phyloP scores from a whole-genome alignment of 2,888 invertebrate species.

The Drosophila austrosaltans region DNA sequence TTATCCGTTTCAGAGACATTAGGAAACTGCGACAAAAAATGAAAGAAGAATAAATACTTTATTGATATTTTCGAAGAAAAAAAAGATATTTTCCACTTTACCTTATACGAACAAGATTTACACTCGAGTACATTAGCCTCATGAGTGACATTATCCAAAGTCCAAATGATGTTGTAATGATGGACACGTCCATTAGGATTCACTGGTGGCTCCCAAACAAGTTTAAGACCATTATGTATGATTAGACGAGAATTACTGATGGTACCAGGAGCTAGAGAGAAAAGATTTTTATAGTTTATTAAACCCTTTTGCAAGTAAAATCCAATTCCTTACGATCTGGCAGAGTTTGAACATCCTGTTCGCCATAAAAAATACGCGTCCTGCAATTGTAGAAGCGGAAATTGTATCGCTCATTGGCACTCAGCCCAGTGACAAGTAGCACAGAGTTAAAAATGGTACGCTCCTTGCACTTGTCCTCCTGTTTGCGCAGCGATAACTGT shows the following conservation, averaged over 20 bases:
- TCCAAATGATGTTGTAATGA: slow-evolving; percentile 82
- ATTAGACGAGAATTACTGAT: slow-evolving; percentile 80
- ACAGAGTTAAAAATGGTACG: slow-evolving; percentile 74
- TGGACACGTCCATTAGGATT: slow-evolving; percentile 82
- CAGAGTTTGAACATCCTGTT: slow-evolving; percentile 80
- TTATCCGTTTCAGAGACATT: slow-evolving; percentile 82
- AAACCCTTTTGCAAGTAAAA: no score
- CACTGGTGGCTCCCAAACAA: slow-evolving; percentile 82
- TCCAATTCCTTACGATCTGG: slow-evolving; percentile 81
- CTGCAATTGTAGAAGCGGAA: slow-evolving; percentile 79
- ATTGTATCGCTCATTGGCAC: slow-evolving; percentile 77
- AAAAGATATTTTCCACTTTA: slow-evolving; percentile 18
- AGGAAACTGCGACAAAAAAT: slow-evolving; percentile 71
- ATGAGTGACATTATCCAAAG: slow-evolving; percentile 80
- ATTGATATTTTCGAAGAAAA: not conserved
- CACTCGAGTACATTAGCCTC: slow-evolving; percentile 80
- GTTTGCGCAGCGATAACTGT: slow-evolving; percentile 69
- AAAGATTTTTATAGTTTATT: not conserved
- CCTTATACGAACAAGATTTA: slow-evolving; percentile 77
- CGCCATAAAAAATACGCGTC: slow-evolving; percentile 78
- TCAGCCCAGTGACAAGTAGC: slow-evolving; percentile 72
- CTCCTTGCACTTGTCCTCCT: slow-evolving; percentile 73
- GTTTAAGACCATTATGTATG: slow-evolving; percentile 79
- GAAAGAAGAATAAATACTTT: not conserved
- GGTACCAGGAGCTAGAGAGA: slow-evolving; percentile 81